These are phyloP conservation scores for Aproaerema taeniolella DNA, from an alignment of 2,888 invertebrate species.

Conservation along the genomic window DNA sequence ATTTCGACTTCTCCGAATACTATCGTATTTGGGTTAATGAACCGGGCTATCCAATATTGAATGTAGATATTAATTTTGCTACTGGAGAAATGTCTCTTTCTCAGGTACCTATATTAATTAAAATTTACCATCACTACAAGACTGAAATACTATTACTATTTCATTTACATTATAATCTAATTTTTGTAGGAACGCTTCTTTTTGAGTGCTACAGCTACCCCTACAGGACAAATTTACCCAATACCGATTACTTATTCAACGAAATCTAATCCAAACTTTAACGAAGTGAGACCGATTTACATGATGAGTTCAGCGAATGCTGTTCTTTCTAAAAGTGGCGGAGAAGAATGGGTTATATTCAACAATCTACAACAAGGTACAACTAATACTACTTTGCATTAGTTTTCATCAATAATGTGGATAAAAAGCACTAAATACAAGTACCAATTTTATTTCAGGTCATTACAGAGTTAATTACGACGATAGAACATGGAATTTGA, in stretches of 20 bases:
- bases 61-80: conserved; percentile 57
- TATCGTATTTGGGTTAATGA: conserved; percentile 80
- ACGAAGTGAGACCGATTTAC: conserved; percentile 37
- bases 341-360: conserved; percentile 79
- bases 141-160: background rate
- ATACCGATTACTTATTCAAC: conserved; percentile 65
- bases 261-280: conserved; percentile 46
- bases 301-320: conserved; percentile 67
- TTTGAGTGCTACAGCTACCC: conserved; percentile 47
- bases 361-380: conserved; percentile 81
- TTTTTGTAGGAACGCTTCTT: conserved; percentile 73
- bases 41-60: conserved; percentile 78
- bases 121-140: background rate
- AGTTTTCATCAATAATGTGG: no score
- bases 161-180: background rate
- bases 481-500: conserved; percentile 70
- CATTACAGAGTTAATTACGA: conserved; percentile 84
- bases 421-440: background rate
- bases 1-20: conserved; percentile 60
- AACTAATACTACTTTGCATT: no score
- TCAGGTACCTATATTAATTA: conserved; percentile 50
- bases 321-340: conserved; percentile 35
- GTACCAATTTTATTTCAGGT: conserved; percentile 49
- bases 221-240: conserved; percentile 52
- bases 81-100: conserved; percentile 43